Evolutionary conservation across 2,113 vertebrate genomes (phyloP).

Genomic region (Rhinoderma darwinii): DNA sequence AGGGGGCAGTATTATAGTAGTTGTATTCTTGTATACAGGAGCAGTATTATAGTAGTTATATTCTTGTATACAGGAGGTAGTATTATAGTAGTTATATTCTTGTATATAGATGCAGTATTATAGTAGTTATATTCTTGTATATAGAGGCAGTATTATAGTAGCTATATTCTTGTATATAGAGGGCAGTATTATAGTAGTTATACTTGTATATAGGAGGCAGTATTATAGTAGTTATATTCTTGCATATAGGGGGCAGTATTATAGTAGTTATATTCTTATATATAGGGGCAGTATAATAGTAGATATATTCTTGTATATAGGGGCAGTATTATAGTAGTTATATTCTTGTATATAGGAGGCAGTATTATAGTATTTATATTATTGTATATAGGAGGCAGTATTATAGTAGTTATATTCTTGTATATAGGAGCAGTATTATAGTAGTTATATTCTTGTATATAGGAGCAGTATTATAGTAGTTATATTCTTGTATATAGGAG

Average conservation of each 20-base stretch:
- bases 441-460: background rate
- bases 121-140: slow-evolving; percentile 7
- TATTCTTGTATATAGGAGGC: slow-evolving; percentile 1
- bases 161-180: background rate
- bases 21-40: slow-evolving; percentile 23
- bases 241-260: too few relatives aligned
- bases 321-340: slow-evolving; percentile 10
- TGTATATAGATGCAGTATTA: background rate
- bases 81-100: too few relatives aligned
- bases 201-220: background rate
- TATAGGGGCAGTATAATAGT: too few relatives aligned
- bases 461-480: slow-evolving; percentile 2
- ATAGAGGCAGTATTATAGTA: background rate
- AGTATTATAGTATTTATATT: slow-evolving; percentile 22
- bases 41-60: too few relatives aligned
- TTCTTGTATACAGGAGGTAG: too few relatives aligned
- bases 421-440: background rate
- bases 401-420: slow-evolving; percentile 1
- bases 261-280: too few relatives aligned
- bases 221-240: too few relatives aligned
- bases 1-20: slow-evolving; percentile 12
- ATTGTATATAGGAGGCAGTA: background rate
- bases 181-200: slow-evolving; percentile 3
- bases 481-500: background rate
- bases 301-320: too few relatives aligned